Percentiles rank a stretch among this genome's conserved stretches.
Evolutionary conservation across 2,888 invertebrate genomes (phyloP).

Genomic region (Philhelius pedissequus): DNA sequence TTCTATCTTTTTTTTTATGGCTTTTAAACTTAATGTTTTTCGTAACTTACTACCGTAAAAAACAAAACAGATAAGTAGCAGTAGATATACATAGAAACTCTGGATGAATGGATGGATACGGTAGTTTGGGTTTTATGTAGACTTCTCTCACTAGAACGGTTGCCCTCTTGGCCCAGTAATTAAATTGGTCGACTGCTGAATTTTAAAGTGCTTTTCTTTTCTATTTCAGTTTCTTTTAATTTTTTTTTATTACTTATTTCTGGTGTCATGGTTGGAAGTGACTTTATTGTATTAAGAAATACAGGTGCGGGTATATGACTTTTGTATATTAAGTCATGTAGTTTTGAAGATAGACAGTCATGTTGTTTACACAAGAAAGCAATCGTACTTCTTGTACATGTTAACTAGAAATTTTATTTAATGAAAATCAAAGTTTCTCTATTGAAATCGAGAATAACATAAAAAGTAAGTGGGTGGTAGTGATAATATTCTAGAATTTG

Average conservation of each 20-base stretch:
- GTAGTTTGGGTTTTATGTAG: slow-evolving; percentile 41
- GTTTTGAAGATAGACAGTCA: neutral
- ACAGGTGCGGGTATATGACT: slow-evolving; percentile 14
- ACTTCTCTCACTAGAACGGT: slow-evolving; percentile 19
- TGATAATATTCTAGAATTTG: neutral
- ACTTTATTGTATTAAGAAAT: neutral
- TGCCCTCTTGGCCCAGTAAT: slow-evolving; percentile 67
- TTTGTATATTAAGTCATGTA: neutral
- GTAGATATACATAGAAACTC: neutral
- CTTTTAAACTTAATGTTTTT: slow-evolving; percentile 37
- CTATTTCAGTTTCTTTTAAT: slow-evolving; percentile 41
- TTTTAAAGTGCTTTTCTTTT: slow-evolving; percentile 62
- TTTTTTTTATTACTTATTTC: slow-evolving; percentile 5
- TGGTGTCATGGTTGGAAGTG: slow-evolving; percentile 12
- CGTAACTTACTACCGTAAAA: slow-evolving; percentile 28
- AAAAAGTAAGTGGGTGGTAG: neutral
- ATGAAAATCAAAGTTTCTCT: neutral
- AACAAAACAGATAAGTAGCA: neutral
- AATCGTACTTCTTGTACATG: neutral
- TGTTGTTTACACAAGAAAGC: neutral
- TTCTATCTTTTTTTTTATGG: neutral
- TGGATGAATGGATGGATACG: slow-evolving; percentile 22
- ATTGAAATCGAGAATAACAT: neutral
- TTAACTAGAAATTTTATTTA: neutral
- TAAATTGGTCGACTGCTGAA: slow-evolving; percentile 66